Base-by-base conservation (phyloP, 2,888 invertebrate species). In the Pseudococcus viburni region DNA sequence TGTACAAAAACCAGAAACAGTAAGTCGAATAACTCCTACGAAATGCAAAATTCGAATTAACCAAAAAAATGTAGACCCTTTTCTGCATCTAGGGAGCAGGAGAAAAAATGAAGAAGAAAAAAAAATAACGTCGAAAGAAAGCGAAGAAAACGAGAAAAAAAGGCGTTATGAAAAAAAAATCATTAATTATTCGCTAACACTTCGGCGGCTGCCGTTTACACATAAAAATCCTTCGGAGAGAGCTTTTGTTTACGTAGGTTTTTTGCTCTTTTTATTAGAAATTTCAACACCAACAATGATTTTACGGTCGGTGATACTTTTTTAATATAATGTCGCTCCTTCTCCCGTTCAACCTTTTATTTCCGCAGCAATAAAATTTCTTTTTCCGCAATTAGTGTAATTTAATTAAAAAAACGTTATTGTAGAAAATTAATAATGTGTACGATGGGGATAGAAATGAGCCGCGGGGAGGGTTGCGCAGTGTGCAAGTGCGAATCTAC, bases 111-210 rank as follows among this genome's bases (percentile, higher is more conserved):
- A 51, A 51, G 15, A 51, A 48, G 48, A 48, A 48, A 48, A 9
- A 51, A 51, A 51, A 51, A 15, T 11, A 51, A 51, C 42, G 42
- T 42, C 42, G 48, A n/a, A 84, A n/a, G 84, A 84, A 84, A 33
- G 84, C 48, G 48, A 84, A 84, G 42, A 46, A 22, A 33, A 83
- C 46, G 42, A 33, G 9, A n/a, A 22, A 84, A 86, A 33, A 73
- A 42, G 39, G 73, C 68, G 85, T 26, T 59, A 68, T 86, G 77
- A 77, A 77, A 86, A 86, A 85, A 64, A 59, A 86, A 64, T 86
- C 86, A 86, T 86, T 86, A 86, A 86, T 86, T 86, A 86, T 86
- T 86, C 68, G 86, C 59, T 22, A 86, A 86, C 64, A 64, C 64
- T 86, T 86, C 77, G 77, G 33, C 77, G 77, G 33, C 77, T 77